Evolutionary conservation across 2,888 invertebrate species (phyloP).

Genomic region (Sphaerophoria rueppellii): DNA sequence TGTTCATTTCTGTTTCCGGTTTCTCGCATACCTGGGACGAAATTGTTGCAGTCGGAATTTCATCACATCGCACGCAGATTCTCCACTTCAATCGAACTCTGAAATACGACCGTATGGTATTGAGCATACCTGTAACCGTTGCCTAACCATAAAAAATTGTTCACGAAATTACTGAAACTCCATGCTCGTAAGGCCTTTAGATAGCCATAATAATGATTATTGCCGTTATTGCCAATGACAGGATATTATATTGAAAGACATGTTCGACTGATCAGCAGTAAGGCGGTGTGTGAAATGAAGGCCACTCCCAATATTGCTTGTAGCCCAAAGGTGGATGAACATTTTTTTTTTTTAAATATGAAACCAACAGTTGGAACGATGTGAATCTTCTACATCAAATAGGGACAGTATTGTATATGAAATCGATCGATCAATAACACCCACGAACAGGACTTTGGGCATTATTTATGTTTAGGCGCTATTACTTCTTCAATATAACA

Average conservation of each 20-base stretch:
- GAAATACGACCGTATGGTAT: not conserved
- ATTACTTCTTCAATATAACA: slow-evolving; percentile 42
- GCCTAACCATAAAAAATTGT: slow-evolving; percentile 36
- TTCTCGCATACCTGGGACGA: not conserved
- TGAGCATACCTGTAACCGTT: not conserved
- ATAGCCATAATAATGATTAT: slow-evolving; percentile 70
- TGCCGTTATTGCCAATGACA: slow-evolving; percentile 67
- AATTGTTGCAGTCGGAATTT: slow-evolving; percentile 44
- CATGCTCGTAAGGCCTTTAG: slow-evolving; percentile 14
- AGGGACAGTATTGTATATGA: slow-evolving; percentile 28
- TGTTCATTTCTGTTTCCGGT: slow-evolving; percentile 26
- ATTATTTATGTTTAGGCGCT: slow-evolving; percentile 60
- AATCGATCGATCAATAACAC: slow-evolving; percentile 66
- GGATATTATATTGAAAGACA: slow-evolving; percentile 59
- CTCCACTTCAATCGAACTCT: not conserved
- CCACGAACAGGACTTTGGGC: slow-evolving; percentile 56
- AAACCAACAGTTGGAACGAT: not conserved
- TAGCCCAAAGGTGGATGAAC: slow-evolving; percentile 54
- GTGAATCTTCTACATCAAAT: not conserved
- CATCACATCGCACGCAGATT: slow-evolving; percentile 44
- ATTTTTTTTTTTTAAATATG: slow-evolving; percentile 57
- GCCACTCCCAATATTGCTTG: slow-evolving; percentile 22
- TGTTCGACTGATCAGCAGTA: slow-evolving; percentile 40
- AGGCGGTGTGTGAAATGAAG: slow-evolving; percentile 19
- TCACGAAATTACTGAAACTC: slow-evolving; percentile 27